These are phyloP conservation scores for Hypsibius dujardini DNA, from an alignment of 1,140 invertebrate species.

Conservation along the genomic window DNA sequence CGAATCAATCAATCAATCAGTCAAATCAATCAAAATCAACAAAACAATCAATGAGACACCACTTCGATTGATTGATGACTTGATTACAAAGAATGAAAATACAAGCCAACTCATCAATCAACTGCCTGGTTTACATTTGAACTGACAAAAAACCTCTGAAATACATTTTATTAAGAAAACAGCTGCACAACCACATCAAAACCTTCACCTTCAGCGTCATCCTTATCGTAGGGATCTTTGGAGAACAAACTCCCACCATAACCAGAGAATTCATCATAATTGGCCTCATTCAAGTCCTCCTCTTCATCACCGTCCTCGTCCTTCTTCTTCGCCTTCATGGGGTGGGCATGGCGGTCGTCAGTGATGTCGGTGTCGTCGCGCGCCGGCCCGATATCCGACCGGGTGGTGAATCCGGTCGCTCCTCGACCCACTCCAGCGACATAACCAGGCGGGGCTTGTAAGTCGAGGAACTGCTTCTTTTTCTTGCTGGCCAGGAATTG, in stretches of 20 bases:
- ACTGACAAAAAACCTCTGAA: no score
- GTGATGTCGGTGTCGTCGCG: conserved; percentile 91
- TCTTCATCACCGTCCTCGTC: conserved; percentile 72
- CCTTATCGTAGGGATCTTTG: conserved; percentile 99
- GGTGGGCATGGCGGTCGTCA: conserved; percentile 84
- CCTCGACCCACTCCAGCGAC: conserved; percentile 83
- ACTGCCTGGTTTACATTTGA: no score
- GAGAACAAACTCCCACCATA: conserved; percentile 97
- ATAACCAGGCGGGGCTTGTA: conserved; percentile 80
- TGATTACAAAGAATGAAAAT: no score
- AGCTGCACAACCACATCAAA: not conserved
- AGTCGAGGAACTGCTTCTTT: conserved; percentile 47
- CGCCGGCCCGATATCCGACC: conserved; percentile 98
- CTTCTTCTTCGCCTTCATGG: conserved; percentile 47
- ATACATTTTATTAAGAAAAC: no score
- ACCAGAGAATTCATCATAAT: conserved; percentile 98
- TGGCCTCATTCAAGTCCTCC: conserved; percentile 96
- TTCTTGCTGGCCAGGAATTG: conserved; percentile 34
- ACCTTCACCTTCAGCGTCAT: conserved; percentile 70
- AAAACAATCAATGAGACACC: no score
- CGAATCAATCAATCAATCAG: no score
- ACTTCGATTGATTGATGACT: no score
- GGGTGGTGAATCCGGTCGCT: conserved; percentile 95
- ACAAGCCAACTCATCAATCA: no score
- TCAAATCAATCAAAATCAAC: no score